Percentiles rank a stretch among this genome's conserved stretches.
Conservation (phyloP, 2,797 vertebrate genomes). For the Diplodus puntazzo region DNA sequence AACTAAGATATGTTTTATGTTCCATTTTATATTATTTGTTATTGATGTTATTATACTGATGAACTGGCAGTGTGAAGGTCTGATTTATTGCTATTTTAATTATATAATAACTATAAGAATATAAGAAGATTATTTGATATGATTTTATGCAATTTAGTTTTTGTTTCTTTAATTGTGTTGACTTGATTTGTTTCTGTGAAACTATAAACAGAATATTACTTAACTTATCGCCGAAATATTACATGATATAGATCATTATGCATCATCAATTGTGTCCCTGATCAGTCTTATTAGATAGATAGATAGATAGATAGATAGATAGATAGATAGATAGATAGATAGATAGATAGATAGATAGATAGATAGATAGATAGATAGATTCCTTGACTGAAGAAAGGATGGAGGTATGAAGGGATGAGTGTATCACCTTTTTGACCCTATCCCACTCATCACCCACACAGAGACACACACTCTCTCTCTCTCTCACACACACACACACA, state of each 20-base stretch:
- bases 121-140: too few species aligned
- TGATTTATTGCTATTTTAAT: too few species aligned
- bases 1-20: too few species aligned
- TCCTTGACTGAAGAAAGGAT: background rate
- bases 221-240: background rate
- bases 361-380: conserved; percentile 7
- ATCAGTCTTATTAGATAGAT: conserved; percentile 3
- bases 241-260: too few species aligned
- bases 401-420: conserved; percentile 36
- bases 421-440: conserved; percentile 69
- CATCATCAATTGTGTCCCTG: background rate
- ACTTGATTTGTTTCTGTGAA: background rate
- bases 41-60: background rate
- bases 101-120: too few species aligned
- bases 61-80: too few species aligned
- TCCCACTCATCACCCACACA: conserved; percentile 65
- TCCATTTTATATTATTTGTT: too few species aligned
- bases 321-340: too few species aligned
- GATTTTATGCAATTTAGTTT: too few species aligned
- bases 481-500: conserved; percentile 33
- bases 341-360: background rate
- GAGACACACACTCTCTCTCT: conserved; percentile 18
- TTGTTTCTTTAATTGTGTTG: background rate
- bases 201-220: background rate
- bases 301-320: too few species aligned